These are phyloP conservation scores for Cynopterus brachyotis DNA, from an alignment of 2,113 vertebrate genomes.

Conservation along the genomic window DNA sequence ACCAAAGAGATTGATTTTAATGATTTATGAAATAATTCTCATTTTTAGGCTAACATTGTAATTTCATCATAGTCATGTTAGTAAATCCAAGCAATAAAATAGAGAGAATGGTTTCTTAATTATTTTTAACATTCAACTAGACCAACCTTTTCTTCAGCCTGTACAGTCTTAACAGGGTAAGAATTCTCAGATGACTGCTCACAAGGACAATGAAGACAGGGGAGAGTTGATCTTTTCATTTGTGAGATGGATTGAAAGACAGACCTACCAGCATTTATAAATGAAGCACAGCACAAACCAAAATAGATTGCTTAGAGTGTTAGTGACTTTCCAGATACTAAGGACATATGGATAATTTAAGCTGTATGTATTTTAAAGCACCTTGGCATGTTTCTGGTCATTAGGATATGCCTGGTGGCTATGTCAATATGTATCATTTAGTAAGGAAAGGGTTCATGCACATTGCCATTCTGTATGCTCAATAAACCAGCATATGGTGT, in stretches of 20 bases:
- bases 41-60: neutral
- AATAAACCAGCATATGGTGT: conserved; percentile 53
- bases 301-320: neutral
- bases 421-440: conserved; percentile 31
- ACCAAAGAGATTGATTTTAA: neutral
- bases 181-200: neutral
- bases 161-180: neutral
- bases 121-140: neutral
- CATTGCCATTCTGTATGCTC: neutral
- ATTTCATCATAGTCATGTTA: neutral
- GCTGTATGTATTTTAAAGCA: conserved; percentile 24
- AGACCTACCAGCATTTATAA: neutral
- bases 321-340: neutral
- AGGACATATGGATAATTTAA: conserved; percentile 4
- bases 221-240: neutral
- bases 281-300: neutral
- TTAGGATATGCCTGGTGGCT: conserved; percentile 1
- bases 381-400: neutral
- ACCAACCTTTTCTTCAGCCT: neutral
- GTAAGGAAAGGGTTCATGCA: conserved; percentile 47
- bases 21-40: neutral
- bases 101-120: neutral
- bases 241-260: neutral
- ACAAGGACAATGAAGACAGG: neutral
- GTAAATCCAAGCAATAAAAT: neutral